phyloP scores from a whole-genome alignment of 1,140 invertebrate genomes.

The Asbolus verrucosus region DNA sequence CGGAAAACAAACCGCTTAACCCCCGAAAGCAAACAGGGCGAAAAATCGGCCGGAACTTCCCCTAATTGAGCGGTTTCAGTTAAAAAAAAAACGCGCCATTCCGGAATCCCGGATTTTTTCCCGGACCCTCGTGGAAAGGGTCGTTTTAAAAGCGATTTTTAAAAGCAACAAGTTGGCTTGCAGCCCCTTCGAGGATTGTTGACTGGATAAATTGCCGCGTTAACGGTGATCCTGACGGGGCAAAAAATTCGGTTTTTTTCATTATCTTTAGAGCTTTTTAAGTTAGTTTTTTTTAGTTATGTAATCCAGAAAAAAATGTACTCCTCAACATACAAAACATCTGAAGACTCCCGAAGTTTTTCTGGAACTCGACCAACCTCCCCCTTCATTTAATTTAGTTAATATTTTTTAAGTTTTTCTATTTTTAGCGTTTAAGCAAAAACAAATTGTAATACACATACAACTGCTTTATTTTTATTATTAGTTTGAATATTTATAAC shows the following conservation, averaged over 20 bases:
- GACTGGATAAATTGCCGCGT: not conserved
- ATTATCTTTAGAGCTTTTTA: too few species aligned
- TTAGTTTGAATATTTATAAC: slow-evolving; percentile 45
- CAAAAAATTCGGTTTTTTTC: too few species aligned
- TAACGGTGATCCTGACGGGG: not conserved
- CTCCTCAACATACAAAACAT: slow-evolving; percentile 43
- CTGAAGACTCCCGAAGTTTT: slow-evolving; percentile 39
- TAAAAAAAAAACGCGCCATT: not conserved
- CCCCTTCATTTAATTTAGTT: slow-evolving; percentile 28
- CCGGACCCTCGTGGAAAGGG: not conserved
- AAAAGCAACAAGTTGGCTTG: slow-evolving; percentile 17
- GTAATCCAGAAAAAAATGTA: slow-evolving; percentile 18
- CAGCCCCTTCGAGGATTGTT: not conserved
- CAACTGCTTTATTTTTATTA: slow-evolving; percentile 51
- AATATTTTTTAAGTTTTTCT: slow-evolving; percentile 46
- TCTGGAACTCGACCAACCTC: slow-evolving; percentile 40
- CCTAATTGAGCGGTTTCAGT: not conserved
- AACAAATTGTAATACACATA: slow-evolving; percentile 49
- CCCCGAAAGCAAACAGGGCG: not conserved
- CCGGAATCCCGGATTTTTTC: slow-evolving; percentile 14
- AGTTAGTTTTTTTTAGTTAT: slow-evolving; percentile 32
- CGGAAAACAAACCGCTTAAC: not conserved
- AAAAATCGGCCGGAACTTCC: not conserved
- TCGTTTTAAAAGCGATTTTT: slow-evolving; percentile 16
- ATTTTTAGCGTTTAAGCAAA: slow-evolving; percentile 43